Base-by-base conservation (phyloP, 2,888 invertebrate genomes). In the Polymixis flavicincta region DNA sequence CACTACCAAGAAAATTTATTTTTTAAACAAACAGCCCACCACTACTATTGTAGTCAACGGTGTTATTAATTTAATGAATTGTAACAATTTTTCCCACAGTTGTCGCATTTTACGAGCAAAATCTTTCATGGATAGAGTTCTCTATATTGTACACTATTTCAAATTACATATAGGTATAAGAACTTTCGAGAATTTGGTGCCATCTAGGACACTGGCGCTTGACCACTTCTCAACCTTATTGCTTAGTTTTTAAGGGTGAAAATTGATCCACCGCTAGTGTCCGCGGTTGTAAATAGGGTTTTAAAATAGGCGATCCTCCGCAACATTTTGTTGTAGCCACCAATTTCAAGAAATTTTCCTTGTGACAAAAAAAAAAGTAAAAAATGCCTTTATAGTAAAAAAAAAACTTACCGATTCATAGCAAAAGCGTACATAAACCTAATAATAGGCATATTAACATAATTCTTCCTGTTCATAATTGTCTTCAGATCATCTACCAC, bases 381-480 rank as follows among this genome's bases (percentile, higher is more conserved):
- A 5, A 32, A 4, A 32, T 32, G 32, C 22, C 0, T 11, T 6
- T 25, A 37, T 37, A 28, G n/a, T 7, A 45, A 59, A 63, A 63
- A 52, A 68, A 45, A 63, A 80, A 87, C 93, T 92, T 88, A 98
- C 98, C 98, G 97, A 95, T 99, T 99, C 85, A 99, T 97, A 48
- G 99, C 99, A 94, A 99, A 99, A 3, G 99, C 99, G 94, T 99
- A 99, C 88, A 99, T 97, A 93, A 98, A 99, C 93, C 98, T 97
- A 90, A 99, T 99, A 83, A 98, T 98, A 25, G 98, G 98, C 79
- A 99, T 99, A 90, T 98, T 98, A 50, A 98, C 97, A 92, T 98
- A 98, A 92, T 98, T 98, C 91, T 98, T 98, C 82, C 98, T 98
- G 88, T 98, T 98, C 86, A 99, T 99, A 82, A 99, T 97, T 4